Conservation (phyloP, 2,888 invertebrate genomes). For the Orthonychiurus folsomi region DNA sequence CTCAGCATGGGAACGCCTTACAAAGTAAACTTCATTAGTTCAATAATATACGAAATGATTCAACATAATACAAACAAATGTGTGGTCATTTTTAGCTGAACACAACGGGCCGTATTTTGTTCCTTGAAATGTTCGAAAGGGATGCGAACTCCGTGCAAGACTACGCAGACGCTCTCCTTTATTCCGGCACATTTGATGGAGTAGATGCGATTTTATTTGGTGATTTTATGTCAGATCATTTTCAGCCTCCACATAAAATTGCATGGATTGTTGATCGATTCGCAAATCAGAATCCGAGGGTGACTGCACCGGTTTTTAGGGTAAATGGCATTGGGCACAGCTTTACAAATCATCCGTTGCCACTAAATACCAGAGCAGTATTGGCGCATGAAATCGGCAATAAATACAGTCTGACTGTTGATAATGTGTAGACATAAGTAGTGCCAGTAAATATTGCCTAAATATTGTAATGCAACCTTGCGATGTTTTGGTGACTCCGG, state of each 20-base stretch:
- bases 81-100: slow-evolving; percentile 12
- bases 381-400: background rate
- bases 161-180: slow-evolving; percentile 1
- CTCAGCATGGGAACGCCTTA: slow-evolving; percentile 8
- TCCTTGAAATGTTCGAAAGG: slow-evolving; percentile 1
- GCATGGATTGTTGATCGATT: background rate
- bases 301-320: background rate
- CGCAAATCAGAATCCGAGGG: background rate
- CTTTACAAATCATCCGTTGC: background rate
- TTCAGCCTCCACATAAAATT: background rate
- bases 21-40: no score
- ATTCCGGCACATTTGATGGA: slow-evolving; percentile 7
- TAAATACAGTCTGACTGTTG: background rate
- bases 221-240: slow-evolving; percentile 5
- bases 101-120: slow-evolving; percentile 5
- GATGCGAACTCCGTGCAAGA: slow-evolving; percentile 3
- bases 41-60: no score
- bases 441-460: no score
- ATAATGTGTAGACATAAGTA: no score
- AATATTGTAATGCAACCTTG: no score
- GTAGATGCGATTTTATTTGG: slow-evolving; percentile 11
- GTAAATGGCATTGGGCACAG: background rate
- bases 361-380: background rate
- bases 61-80: no score
- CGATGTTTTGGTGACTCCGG: no score